Conservation (phyloP, 2,113 vertebrate genomes). For the Strix aluco region DNA sequence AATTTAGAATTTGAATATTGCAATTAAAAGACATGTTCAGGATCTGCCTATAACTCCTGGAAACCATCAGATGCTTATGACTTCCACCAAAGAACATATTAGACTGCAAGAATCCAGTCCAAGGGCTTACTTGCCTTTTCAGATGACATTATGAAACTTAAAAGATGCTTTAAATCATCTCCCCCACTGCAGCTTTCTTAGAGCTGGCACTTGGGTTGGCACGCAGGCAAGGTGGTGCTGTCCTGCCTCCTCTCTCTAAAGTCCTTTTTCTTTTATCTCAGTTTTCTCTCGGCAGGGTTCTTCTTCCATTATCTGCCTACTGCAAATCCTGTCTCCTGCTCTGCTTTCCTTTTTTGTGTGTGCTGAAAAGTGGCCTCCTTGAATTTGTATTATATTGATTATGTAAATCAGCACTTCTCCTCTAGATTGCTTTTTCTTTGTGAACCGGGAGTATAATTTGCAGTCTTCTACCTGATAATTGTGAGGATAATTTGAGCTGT, state of each 20-base stretch:
- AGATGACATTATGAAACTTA: conserved; percentile 5
- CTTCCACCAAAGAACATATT: neutral
- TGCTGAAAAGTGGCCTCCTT: conserved; percentile 58
- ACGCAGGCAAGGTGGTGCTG: conserved; percentile 7
- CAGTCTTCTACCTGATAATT: conserved; percentile 66
- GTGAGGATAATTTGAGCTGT: conserved; percentile 74
- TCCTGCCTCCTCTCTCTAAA: conserved; percentile 25
- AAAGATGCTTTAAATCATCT: conserved; percentile 25
- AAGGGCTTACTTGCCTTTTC: conserved; percentile 34
- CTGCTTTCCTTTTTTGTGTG: conserved; percentile 47
- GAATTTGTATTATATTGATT: conserved; percentile 71
- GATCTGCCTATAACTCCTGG: neutral
- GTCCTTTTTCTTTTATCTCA: conserved; percentile 39
- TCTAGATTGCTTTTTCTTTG: conserved; percentile 78
- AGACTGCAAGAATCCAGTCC: conserved; percentile 27
- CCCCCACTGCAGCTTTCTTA: neutral
- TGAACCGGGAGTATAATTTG: conserved; percentile 71
- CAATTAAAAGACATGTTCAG: neutral
- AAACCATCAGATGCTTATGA: conserved; percentile 12
- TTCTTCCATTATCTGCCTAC: conserved; percentile 53
- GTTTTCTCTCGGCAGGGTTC: conserved; percentile 33
- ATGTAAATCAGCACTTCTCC: conserved; percentile 75
- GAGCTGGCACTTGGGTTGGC: neutral
- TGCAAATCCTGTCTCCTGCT: conserved; percentile 48
- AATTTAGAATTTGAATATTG: neutral